Conservation (phyloP, 1,140 invertebrate genomes). For the Eumaeus atala region DNA sequence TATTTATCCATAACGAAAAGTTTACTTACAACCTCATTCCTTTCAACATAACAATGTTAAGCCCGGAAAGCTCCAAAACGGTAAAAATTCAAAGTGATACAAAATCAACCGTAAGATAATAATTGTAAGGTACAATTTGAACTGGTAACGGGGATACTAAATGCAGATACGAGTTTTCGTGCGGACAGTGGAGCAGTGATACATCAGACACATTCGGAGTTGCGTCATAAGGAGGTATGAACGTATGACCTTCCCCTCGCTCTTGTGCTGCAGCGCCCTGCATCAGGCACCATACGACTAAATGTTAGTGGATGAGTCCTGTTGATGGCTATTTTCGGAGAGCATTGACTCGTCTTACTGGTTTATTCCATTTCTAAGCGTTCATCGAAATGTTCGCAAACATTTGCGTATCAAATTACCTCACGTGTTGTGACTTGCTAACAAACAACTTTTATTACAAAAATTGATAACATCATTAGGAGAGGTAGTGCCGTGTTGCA, state of each 20-base stretch:
- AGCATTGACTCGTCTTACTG: no score
- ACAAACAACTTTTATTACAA: no score
- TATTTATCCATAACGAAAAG: no score
- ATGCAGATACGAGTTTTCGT: not conserved
- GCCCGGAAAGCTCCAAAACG: not conserved
- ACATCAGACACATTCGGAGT: not conserved
- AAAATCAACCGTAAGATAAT: not conserved
- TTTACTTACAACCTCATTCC: not conserved
- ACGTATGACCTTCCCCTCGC: not conserved
- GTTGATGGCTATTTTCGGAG: no score
- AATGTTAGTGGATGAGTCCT: no score
- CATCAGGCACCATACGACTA: no score
- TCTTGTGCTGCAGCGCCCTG: not conserved
- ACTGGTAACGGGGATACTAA: not conserved
- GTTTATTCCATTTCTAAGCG: no score
- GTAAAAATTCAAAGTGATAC: not conserved
- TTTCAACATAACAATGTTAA: conserved; percentile 2
- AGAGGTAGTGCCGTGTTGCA: no score
- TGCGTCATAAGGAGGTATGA: not conserved
- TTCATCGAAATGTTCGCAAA: no score
- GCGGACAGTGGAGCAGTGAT: not conserved
- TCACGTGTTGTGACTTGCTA: no score
- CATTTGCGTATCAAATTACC: no score
- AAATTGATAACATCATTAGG: no score
- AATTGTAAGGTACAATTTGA: not conserved